Base-by-base conservation (phyloP, 1,140 invertebrate genomes). In the Maniola jurtina region DNA sequence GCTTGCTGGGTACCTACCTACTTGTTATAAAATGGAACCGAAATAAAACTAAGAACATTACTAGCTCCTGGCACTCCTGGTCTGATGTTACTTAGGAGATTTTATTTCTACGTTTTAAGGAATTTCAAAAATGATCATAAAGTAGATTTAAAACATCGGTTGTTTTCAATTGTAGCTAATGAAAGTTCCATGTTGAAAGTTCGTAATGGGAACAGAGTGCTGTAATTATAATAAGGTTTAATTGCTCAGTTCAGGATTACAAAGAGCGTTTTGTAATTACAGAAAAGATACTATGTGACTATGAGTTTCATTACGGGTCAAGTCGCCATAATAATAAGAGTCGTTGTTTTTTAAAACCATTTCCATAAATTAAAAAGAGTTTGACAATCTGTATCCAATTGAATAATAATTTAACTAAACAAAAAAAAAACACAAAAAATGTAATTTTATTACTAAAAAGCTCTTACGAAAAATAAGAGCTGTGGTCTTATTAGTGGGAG, bases 201-300 rank as follows among this genome's bases (percentile, higher is more conserved):
- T 48, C 42, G 36, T 45, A 64, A 56, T 36, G 61, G n/a, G 33
- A 61, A 48, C 59, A 36, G 50, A 63, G 59, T 55, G 57, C 61
- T 47, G 62, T 65, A 69, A 65, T 73, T 70, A 70, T 64, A 64
- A 73, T 69, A 65, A 73, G 64, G 64, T 66, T 73, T 73, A 70
- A 70, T 69, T 66, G 63, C 56, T 33, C 55, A n/a, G 14, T 34
- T 55, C 16, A 55, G 25, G 16, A 14, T 11, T 6, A 57, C 50
- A 57, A 61, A 70, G 45, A 67, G 61, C 47, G 35, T 68, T 62
- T 72, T 65, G 55, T 61, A 61, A 61, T 67, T 67, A 63, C 13
- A 15, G 48, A 36, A 65, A 6, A 34, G 16, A 55, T 55, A 34
- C 25, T 25, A 25, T 25, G 25, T 25, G 25, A 4, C 1, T 25